Base-by-base conservation (phyloP, 2,113 vertebrate genomes). In the Pithys albifrons region DNA sequence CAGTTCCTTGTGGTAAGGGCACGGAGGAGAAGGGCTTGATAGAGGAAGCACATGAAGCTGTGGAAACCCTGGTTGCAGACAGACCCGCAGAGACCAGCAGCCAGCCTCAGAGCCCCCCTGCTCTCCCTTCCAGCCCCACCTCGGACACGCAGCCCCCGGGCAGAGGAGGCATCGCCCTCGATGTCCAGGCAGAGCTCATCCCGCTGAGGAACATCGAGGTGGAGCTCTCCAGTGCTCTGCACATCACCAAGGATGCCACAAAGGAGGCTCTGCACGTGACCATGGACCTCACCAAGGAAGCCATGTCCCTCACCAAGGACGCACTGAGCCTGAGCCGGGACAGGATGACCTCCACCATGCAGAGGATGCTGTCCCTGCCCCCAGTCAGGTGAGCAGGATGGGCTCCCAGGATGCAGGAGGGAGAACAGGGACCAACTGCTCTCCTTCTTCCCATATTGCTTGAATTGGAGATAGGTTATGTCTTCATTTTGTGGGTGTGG, bases 281-380 rank as follows among this genome's bases (percentile, higher is more conserved):
- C 1, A 97, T 99, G 98, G 99, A 99, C 94, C 97, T 99, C 95
- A 99, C 99, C 94, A 99, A 99, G 96, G 99, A 99, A 93, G 99
- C 99, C 4, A 98, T 99, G 96, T 99, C 98, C 41, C 97, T 99
- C 64, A 99, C 99, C 22, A 99, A 98, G 97, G 99, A 99, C 0
- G 99, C 99, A 83, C 98, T 99, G 92, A 99, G 98, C 96, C 96
- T 99, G 94, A 99, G 99, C 95, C 97, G 98, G 24, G 99, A 98
- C 91, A 98, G 97, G 61, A 97, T 98, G 98, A 95, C 99, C 46
- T 99, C 99, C 9, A 99, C 98, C 73, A 96, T 99, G 98, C 99
- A 99, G 97, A 99, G 98, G 89, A 98, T 98, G 98, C 91, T 99
- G 86, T 99, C 99, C 91, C 96, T 98, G 24, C 96, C 98, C 7